Evolutionary conservation across 2,888 invertebrate species (phyloP).

Genomic region (Andricus quercusramuli): DNA sequence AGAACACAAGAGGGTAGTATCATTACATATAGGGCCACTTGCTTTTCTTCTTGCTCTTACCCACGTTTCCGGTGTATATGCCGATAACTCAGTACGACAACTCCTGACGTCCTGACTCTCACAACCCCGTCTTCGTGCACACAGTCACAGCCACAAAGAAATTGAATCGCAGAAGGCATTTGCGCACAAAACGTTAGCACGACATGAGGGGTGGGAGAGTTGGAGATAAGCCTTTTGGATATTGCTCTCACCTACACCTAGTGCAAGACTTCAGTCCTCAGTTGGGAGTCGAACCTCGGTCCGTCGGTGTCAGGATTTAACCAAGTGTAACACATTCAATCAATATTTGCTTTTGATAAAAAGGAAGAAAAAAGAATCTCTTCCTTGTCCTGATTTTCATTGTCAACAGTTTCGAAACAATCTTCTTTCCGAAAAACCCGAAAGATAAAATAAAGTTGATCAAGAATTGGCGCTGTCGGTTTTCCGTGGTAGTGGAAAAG

Average conservation of each 20-base stretch:
- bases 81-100: neutral
- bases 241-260: conserved; percentile 36
- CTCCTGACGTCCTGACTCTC: neutral
- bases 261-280: conserved; percentile 16
- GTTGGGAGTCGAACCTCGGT: conserved; percentile 5
- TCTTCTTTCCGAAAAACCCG: neutral
- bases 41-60: neutral
- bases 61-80: neutral
- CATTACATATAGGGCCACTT: neutral
- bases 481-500: neutral
- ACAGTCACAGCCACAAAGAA: neutral
- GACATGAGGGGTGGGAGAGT: conserved; percentile 28
- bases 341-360: neutral
- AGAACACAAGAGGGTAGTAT: neutral
- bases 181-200: conserved; percentile 27
- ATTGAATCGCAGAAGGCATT: conserved; percentile 21
- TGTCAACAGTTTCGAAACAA: neutral
- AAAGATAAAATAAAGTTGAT: neutral
- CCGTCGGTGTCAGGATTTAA: neutral
- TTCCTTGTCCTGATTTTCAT: neutral
- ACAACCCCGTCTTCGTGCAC: neutral
- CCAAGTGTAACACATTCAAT: neutral
- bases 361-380: neutral
- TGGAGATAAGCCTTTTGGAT: conserved; percentile 39
- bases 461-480: neutral